phyloP scores from a whole-genome alignment of 2,797 vertebrate species.

The Lagocephalus sceleratus region DNA sequence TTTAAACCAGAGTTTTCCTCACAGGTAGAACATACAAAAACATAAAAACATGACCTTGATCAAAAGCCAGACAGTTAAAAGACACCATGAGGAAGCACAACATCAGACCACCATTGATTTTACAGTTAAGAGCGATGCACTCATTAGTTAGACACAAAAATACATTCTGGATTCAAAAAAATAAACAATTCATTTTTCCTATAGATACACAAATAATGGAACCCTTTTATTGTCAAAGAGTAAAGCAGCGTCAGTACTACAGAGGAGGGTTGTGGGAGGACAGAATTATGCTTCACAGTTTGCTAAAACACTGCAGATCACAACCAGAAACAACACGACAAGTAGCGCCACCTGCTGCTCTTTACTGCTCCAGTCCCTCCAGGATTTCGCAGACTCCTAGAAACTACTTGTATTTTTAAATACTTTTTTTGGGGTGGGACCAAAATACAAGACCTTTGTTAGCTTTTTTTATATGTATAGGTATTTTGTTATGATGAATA shows the following conservation, averaged over 20 bases:
- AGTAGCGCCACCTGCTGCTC: slow-evolving; percentile 22
- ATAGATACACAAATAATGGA: slow-evolving; percentile 63
- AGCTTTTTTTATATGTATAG: too few species aligned
- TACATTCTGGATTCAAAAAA: slow-evolving; percentile 76
- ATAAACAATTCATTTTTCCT: slow-evolving; percentile 48
- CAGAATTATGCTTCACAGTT: slow-evolving; percentile 43
- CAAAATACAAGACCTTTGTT: too few species aligned
- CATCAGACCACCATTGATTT: slow-evolving; percentile 78
- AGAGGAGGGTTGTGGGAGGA: slow-evolving; percentile 62
- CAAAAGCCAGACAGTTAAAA: slow-evolving; percentile 73
- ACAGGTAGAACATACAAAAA: slow-evolving; percentile 73
- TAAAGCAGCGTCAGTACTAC: slow-evolving; percentile 72
- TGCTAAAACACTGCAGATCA: slow-evolving; percentile 40
- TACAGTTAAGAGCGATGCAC: slow-evolving; percentile 74
- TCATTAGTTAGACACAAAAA: slow-evolving; percentile 85
- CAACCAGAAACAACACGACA: slow-evolving; percentile 19
- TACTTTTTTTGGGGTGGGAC: too few species aligned
- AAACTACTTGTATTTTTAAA: too few species aligned
- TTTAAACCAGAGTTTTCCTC: slow-evolving; percentile 76
- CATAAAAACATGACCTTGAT: slow-evolving; percentile 73
- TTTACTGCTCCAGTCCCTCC: too few species aligned
- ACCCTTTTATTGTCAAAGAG: slow-evolving; percentile 54
- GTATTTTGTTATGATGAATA: too few species aligned
- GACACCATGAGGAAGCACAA: slow-evolving; percentile 78
- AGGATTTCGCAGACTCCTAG: too few species aligned